phyloP scores from a whole-genome alignment of 2,113 vertebrate species.

The Crotalus helleri region DNA sequence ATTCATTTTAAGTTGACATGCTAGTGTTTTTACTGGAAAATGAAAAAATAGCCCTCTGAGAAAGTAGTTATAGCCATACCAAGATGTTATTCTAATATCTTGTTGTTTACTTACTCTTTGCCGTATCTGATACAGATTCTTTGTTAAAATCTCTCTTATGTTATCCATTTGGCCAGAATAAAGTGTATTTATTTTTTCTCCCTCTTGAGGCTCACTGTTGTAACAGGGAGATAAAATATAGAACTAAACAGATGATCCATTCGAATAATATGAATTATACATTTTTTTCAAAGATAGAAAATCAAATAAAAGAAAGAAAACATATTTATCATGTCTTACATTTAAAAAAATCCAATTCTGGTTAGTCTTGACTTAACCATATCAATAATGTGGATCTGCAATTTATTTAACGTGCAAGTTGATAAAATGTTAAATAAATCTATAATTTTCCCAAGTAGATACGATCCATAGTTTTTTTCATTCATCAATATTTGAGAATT shows the following conservation, averaged over 20 bases:
- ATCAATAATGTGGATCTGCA: neutral
- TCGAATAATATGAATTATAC: constrained; percentile 15
- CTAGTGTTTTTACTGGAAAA: constrained; percentile 6
- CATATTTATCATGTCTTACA: neutral
- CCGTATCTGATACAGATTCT: constrained; percentile 96
- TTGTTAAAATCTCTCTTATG: constrained; percentile 89
- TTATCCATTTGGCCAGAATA: constrained; percentile 81
- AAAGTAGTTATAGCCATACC: constrained; percentile 27
- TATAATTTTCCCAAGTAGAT: neutral
- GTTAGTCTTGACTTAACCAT: neutral
- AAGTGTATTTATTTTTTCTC: constrained; percentile 75
- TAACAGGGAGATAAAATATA: constrained; percentile 20
- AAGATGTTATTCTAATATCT: constrained; percentile 31
- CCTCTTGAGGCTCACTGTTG: constrained; percentile 73
- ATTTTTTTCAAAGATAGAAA: constrained; percentile 1
- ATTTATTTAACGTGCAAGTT: neutral
- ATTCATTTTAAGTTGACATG: neutral
- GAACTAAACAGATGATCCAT: neutral
- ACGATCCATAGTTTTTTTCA: neutral
- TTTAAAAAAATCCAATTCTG: neutral
- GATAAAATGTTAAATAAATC: neutral
- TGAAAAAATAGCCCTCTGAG: constrained; percentile 19
- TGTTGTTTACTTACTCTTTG: constrained; percentile 79
- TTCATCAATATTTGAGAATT: neutral
- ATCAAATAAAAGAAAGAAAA: constrained; percentile 12